Conservation (phyloP, 1,140 invertebrate species). For the Bradysia coprophila region DNA sequence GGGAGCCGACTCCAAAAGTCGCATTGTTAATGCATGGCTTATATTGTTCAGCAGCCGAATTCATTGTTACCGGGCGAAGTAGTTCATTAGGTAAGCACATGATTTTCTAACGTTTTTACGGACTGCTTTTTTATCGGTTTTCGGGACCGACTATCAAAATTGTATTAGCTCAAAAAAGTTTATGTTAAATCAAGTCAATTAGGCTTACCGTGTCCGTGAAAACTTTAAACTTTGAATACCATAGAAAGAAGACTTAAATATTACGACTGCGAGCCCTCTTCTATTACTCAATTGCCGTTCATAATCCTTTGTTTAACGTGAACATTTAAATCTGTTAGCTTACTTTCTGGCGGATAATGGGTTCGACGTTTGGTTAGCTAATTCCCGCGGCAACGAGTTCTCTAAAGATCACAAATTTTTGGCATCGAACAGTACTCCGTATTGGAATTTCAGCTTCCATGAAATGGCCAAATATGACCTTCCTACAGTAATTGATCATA, state of each 20-base stretch:
- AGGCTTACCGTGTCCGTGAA: neutral
- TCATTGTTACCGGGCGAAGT: constrained; percentile 29
- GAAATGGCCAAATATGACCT: constrained; percentile 41
- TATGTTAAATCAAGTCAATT: neutral
- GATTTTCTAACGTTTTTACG: no score
- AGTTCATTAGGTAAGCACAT: constrained; percentile 11
- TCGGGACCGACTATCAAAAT: no score
- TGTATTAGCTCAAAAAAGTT: neutral
- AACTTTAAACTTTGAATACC: no score
- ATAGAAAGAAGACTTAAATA: no score
- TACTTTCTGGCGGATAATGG: constrained; percentile 14
- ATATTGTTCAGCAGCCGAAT: constrained; percentile 36
- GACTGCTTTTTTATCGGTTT: no score
- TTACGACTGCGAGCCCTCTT: no score
- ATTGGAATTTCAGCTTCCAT: constrained; percentile 38
- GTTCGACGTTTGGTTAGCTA: constrained; percentile 43
- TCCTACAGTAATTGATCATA: constrained; percentile 44
- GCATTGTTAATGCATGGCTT: constrained; percentile 47
- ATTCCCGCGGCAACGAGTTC: constrained; percentile 50
- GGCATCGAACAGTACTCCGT: constrained; percentile 18
- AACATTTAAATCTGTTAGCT: neutral
- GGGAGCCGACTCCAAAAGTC: constrained; percentile 13
- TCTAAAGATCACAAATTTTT: constrained; percentile 35
- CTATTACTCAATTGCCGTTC: no score
- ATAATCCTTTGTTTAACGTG: neutral